phyloP scores from a whole-genome alignment of 2,888 invertebrate genomes.

The Scrobipalpa atriplicella region DNA sequence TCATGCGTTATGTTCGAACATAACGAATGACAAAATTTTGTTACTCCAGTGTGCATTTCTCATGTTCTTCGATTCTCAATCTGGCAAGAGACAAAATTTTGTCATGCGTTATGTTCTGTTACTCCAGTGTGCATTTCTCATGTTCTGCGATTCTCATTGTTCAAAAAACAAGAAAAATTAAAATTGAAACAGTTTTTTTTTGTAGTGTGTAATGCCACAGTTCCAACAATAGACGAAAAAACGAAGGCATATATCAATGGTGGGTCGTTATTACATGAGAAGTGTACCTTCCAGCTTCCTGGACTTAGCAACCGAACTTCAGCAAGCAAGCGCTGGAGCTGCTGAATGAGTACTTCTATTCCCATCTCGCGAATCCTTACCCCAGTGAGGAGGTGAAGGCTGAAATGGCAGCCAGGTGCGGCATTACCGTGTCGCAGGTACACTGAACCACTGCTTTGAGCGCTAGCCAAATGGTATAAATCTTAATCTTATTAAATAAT shows the following conservation, averaged over 20 bases:
- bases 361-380: conserved; percentile 98
- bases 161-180: too few species aligned
- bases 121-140: background rate
- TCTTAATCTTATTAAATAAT: too few species aligned
- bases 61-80: too few species aligned
- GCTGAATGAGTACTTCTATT: conserved; percentile 98
- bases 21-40: too few species aligned
- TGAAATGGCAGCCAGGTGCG: conserved; percentile 96
- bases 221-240: background rate
- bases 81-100: background rate
- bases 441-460: background rate
- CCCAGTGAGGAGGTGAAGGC: conserved; percentile 99
- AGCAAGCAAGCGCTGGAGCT: conserved; percentile 98
- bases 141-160: background rate
- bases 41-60: too few species aligned
- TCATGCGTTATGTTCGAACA: too few species aligned
- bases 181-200: background rate
- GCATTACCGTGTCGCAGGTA: conserved; percentile 96
- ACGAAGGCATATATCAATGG: background rate
- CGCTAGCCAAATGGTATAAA: too few species aligned
- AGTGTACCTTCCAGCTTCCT: conserved; percentile 72
- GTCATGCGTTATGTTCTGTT: background rate
- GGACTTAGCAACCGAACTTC: conserved; percentile 94
- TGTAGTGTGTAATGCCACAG: background rate
- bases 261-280: background rate